These are phyloP conservation scores for Harpalus rufipes DNA, from an alignment of 2,888 invertebrate species.

Conservation along the genomic window DNA sequence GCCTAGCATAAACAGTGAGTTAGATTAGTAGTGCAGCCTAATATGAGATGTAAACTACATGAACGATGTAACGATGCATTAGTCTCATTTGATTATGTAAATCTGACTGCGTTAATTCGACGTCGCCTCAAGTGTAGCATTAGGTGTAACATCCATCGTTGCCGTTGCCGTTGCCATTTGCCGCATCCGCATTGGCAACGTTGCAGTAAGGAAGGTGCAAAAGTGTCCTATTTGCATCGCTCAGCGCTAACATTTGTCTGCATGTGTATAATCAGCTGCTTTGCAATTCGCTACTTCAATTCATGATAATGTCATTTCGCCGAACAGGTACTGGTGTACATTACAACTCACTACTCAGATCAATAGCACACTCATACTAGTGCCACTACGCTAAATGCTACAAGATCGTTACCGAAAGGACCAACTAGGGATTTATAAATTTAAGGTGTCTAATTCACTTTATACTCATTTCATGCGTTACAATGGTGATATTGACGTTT, in stretches of 20 bases:
- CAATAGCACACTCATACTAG: conserved; percentile 30
- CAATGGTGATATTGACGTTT: background rate
- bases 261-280: conserved; percentile 58
- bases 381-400: conserved; percentile 21
- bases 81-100: conserved; percentile 56
- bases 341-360: conserved; percentile 50
- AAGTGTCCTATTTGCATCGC: conserved; percentile 40
- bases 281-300: conserved; percentile 65
- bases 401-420: background rate
- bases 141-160: conserved; percentile 22
- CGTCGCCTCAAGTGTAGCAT: conserved; percentile 21
- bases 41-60: conserved; percentile 10
- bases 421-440: background rate
- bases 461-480: background rate
- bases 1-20: background rate
- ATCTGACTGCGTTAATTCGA: conserved; percentile 47
- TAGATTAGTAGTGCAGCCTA: background rate
- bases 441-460: background rate
- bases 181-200: background rate
- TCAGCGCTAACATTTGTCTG: conserved; percentile 25
- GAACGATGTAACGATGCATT: conserved; percentile 47
- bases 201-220: conserved; percentile 21
- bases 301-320: conserved; percentile 64
- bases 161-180: background rate
- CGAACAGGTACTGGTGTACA: conserved; percentile 18